Evolutionary conservation across 2,888 invertebrate genomes (phyloP).

Genomic region (Trichopoda pennipes): DNA sequence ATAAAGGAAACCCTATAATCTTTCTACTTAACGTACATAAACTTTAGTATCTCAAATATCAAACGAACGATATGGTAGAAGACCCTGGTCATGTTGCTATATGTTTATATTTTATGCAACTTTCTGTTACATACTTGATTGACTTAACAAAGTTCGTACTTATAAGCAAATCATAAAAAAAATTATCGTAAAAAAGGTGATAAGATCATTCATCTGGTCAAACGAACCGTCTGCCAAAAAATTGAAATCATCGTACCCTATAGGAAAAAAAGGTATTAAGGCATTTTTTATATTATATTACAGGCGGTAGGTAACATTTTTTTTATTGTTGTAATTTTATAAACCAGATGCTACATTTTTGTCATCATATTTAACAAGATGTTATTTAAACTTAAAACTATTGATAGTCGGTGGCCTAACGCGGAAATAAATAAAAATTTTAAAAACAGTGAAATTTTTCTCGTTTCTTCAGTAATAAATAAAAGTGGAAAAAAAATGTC

Average conservation of each 20-base stretch:
- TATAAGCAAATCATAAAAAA: slow-evolving; percentile 26
- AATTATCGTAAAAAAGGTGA: slow-evolving; percentile 32
- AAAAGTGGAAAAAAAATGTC: too few relatives aligned
- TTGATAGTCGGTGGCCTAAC: slow-evolving; percentile 40
- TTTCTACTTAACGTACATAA: not conserved
- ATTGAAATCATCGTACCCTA: not conserved
- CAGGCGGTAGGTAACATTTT: slow-evolving; percentile 52
- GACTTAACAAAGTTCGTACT: slow-evolving; percentile 41
- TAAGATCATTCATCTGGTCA: slow-evolving; percentile 48
- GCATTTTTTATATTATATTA: slow-evolving; percentile 10
- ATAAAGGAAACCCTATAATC: not conserved
- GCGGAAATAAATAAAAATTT: slow-evolving; percentile 35
- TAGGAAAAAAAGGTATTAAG: not conserved
- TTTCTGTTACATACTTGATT: slow-evolving; percentile 41
- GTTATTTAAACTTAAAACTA: not conserved
- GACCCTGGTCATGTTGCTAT: slow-evolving; percentile 29
- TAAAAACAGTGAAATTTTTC: not conserved
- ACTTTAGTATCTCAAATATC: not conserved
- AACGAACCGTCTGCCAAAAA: slow-evolving; percentile 53
- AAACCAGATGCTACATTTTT: slow-evolving; percentile 40
- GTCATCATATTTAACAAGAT: not conserved
- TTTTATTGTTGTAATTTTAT: slow-evolving; percentile 34
- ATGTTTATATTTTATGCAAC: slow-evolving; percentile 11
- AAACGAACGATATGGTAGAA: slow-evolving; percentile 35
- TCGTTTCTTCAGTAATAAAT: too few relatives aligned